A percentile compares a stretch with the other conserved stretches of the same genome.
These are phyloP conservation scores for Microtus ochrogaster DNA, from an alignment of 2,113 vertebrate species.

Conservation along the genomic window DNA sequence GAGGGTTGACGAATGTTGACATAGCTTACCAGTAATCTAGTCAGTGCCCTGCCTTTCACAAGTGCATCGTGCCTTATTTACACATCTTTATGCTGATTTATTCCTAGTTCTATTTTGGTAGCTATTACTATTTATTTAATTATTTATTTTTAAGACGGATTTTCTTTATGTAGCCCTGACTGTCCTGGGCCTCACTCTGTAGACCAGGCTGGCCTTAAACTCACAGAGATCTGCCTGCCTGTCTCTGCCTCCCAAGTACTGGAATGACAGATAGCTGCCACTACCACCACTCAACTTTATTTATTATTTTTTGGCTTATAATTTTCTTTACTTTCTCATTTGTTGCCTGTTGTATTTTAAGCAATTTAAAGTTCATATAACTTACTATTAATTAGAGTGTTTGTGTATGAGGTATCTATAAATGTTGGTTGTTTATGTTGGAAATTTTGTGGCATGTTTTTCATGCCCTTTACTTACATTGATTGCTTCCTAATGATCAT, in stretches of 20 bases:
- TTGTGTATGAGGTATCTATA: neutral
- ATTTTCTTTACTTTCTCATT: neutral
- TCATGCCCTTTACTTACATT: neutral
- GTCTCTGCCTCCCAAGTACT: neutral
- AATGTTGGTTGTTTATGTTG: neutral
- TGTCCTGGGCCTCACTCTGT: neutral
- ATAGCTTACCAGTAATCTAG: neutral
- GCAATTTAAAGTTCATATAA: conserved; percentile 26
- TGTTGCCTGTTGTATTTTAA: conserved; percentile 24
- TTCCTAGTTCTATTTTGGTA: conserved; percentile 15
- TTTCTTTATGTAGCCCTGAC: neutral
- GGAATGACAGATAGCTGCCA: neutral
- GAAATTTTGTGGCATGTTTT: neutral
- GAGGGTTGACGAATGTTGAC: neutral
- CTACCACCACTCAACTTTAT: neutral
- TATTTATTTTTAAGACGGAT: neutral
- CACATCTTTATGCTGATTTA: neutral
- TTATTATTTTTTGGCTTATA: neutral
- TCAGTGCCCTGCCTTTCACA: neutral
- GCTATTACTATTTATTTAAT: neutral
- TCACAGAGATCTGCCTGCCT: neutral
- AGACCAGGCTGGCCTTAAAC: neutral
- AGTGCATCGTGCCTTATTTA: neutral
- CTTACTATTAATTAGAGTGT: conserved; percentile 1
- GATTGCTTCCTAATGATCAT: neutral